Evolutionary conservation across 2,113 vertebrate genomes (phyloP).

Genomic region (Edolisoma coerulescens): DNA sequence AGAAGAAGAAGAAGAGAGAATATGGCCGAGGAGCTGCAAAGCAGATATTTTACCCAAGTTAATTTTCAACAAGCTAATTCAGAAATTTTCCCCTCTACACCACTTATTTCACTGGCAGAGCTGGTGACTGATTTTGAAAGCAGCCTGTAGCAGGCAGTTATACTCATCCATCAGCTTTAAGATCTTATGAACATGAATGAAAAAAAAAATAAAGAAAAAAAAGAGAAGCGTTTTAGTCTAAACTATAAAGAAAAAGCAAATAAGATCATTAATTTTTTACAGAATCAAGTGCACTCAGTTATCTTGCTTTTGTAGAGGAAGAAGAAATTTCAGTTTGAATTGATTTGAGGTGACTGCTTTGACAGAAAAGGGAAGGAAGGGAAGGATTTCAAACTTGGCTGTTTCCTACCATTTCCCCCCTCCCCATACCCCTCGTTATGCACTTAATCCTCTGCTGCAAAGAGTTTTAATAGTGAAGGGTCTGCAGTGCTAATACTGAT

Average conservation of each 20-base stretch:
- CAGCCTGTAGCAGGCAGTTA: background rate
- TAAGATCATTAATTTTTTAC: background rate
- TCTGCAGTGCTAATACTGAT: constrained; percentile 27
- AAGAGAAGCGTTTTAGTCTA: background rate
- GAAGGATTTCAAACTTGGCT: background rate
- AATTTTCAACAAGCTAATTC: background rate
- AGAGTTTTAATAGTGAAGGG: constrained; percentile 13
- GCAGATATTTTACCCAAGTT: background rate
- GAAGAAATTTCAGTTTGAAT: background rate
- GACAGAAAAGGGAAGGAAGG: background rate
- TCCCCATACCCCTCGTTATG: background rate
- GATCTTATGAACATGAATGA: background rate
- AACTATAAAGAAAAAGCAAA: background rate
- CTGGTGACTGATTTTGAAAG: background rate
- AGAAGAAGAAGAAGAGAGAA: background rate
- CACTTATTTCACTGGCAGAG: background rate
- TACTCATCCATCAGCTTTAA: background rate
- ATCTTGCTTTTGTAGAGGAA: background rate
- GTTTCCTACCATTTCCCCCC: background rate
- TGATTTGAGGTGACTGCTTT: background rate
- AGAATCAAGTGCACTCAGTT: background rate
- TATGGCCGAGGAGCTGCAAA: background rate
- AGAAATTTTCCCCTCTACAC: background rate
- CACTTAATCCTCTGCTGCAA: background rate
- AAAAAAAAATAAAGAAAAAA: background rate